Evolutionary conservation across 2,113 vertebrate genomes (phyloP).

Genomic region (Glaucidium brasilianum): DNA sequence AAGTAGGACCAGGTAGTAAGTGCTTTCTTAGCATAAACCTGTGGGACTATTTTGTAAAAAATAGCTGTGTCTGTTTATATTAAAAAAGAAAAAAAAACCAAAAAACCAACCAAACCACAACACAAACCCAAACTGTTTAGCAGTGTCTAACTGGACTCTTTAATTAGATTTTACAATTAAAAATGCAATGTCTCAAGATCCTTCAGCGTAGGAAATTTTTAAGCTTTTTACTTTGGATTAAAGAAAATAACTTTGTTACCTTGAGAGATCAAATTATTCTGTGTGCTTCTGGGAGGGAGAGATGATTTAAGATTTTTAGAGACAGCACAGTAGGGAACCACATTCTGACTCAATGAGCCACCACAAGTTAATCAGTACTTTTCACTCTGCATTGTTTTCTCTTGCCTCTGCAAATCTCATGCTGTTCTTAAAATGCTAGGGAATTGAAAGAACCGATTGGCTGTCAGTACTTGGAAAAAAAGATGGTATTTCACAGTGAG

Average conservation of each 20-base stretch:
- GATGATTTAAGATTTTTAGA: conserved; percentile 58
- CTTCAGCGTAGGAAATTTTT: neutral
- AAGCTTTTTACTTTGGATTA: neutral
- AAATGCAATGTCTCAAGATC: neutral
- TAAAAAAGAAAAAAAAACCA: neutral
- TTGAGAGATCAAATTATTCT: conserved; percentile 23
- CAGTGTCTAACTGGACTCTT: neutral
- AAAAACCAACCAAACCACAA: too few species aligned
- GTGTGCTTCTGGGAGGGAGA: neutral
- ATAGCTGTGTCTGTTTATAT: neutral
- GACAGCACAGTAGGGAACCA: neutral
- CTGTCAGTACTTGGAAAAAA: neutral
- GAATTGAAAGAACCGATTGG: conserved; percentile 6
- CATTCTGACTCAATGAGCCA: conserved; percentile 46
- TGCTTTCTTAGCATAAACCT: neutral
- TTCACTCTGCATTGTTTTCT: conserved; percentile 50
- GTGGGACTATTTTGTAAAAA: neutral
- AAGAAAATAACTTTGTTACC: conserved; percentile 20
- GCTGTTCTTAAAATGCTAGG: conserved; percentile 55
- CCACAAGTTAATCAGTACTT: conserved; percentile 51
- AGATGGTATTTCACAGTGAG: neutral
- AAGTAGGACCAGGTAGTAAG: neutral
- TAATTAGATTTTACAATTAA: neutral
- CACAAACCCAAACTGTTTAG: neutral
- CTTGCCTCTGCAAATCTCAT: conserved; percentile 45